Evolutionary conservation across 2,113 vertebrate genomes (phyloP).

Genomic region (Cyprinus carpio): DNA sequence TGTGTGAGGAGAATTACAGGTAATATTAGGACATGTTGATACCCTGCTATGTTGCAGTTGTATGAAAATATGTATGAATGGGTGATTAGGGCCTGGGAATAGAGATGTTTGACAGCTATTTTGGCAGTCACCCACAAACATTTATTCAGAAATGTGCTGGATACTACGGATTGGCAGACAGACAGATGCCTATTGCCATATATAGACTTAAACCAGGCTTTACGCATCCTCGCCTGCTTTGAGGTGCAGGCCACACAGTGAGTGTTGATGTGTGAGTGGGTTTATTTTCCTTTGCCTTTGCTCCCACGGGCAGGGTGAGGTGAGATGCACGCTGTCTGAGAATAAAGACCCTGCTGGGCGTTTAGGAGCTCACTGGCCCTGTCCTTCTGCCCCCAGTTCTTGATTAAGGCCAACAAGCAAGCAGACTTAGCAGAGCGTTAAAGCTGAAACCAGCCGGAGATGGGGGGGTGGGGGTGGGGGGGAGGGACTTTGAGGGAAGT

Average conservation of each 20-base stretch:
- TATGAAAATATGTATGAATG: neutral
- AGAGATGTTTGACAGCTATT: neutral
- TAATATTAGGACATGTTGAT: slow-evolving; percentile 2
- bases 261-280: slow-evolving; percentile 48
- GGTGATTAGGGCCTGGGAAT: neutral
- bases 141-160: neutral
- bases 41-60: neutral
- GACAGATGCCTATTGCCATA: neutral
- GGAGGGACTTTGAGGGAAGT: neutral
- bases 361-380: slow-evolving; percentile 71
- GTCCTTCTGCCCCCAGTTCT: slow-evolving; percentile 72
- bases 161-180: neutral
- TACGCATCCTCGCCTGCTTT: neutral
- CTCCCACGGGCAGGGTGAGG: slow-evolving; percentile 39
- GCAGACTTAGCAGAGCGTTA: slow-evolving; percentile 69
- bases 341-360: slow-evolving; percentile 72
- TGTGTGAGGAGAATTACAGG: neutral
- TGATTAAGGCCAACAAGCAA: slow-evolving; percentile 74
- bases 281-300: slow-evolving; percentile 68
- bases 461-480: neutral
- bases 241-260: slow-evolving; percentile 18
- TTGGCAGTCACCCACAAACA: slow-evolving; percentile 2
- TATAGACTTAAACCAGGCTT: slow-evolving; percentile 17
- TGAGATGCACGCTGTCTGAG: slow-evolving; percentile 59
- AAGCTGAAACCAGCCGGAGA: slow-evolving; percentile 54